Percentiles rank a stretch among this genome's conserved stretches.
phyloP scores from a whole-genome alignment of 2,113 vertebrate species.

The Leucopsar rothschildi region DNA sequence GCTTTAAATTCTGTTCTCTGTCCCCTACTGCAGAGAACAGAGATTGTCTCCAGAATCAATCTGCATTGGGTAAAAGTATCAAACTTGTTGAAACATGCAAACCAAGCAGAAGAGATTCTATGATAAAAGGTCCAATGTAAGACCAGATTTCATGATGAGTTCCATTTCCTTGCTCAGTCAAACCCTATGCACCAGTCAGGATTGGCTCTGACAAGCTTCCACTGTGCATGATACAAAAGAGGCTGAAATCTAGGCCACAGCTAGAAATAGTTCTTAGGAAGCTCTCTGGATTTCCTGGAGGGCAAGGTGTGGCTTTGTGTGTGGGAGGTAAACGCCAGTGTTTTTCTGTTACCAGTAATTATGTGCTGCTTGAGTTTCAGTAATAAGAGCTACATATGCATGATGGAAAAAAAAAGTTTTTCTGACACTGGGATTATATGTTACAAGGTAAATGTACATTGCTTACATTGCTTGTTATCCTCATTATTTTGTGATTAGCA shows the following conservation, averaged over 20 bases:
- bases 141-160: background rate
- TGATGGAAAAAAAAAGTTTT: background rate
- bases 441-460: background rate
- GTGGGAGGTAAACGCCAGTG: conserved; percentile 3
- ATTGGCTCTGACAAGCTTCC: background rate
- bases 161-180: background rate
- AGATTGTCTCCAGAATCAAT: background rate
- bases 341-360: conserved; percentile 56
- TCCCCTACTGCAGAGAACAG: background rate
- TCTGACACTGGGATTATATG: background rate
- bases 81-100: background rate
- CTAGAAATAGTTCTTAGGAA: conserved; percentile 41
- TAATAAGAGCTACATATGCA: conserved; percentile 29
- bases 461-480: background rate
- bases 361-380: conserved; percentile 35
- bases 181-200: background rate
- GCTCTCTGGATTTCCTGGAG: conserved; percentile 39
- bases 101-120: background rate
- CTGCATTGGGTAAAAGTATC: background rate
- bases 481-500: conserved; percentile 24
- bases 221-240: background rate
- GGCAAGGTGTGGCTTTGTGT: conserved; percentile 21
- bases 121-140: background rate
- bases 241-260: conserved; percentile 39
- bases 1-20: background rate